Base-by-base conservation (phyloP, 2,797 vertebrate genomes). In the Peromyscus aztecus region DNA sequence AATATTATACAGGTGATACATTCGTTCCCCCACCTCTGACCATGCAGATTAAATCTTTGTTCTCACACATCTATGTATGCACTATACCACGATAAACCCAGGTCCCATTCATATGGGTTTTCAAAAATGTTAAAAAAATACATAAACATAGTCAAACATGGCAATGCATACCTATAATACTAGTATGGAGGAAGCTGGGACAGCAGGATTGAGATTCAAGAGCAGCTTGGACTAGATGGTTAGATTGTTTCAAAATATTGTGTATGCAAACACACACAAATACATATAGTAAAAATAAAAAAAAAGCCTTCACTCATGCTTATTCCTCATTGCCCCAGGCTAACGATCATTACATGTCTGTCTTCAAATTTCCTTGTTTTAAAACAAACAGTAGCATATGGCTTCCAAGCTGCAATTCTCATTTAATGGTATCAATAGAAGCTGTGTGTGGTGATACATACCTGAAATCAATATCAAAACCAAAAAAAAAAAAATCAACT, bases 361-460 rank as follows among this genome's bases (percentile, higher is more conserved):
- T 57, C 23, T 90, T 23, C 29, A 46, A 46, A 24, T 16, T 29
- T 21, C 24, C 57, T 29, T 61, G n/a, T 31, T 52, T 65, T 83
- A 75, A 90, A 78, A 95, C 67, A 49, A 93, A 84, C 34, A 57
- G 76, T 65, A 77, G 55, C 37, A 82, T 67, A 49, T 40, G 14
- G 37, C 81, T 86, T 91, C 61, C 37, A 40, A 34, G 27, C 55
- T 95, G 49, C n/a, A 55, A 63, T 89, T 94, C 59, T 61, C 65
- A 91, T 43, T 82, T 73, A 90, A 46, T 52, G 75, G 57, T 63
- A 77, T 46, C 73, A 89, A 59, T 63, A 65, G 23, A 90, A 67
- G 75, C 34, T 61, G 27, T 40, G 10, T 76, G 40, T 89, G 87
- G 73, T 61, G 29, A 57, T 46, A 24, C 31, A 76, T 19, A 76